A percentile compares a stretch with the other conserved stretches of the same genome.
These are phyloP conservation scores for Okamejei kenojei DNA, from an alignment of 2,797 vertebrate species.

Conservation along the genomic window DNA sequence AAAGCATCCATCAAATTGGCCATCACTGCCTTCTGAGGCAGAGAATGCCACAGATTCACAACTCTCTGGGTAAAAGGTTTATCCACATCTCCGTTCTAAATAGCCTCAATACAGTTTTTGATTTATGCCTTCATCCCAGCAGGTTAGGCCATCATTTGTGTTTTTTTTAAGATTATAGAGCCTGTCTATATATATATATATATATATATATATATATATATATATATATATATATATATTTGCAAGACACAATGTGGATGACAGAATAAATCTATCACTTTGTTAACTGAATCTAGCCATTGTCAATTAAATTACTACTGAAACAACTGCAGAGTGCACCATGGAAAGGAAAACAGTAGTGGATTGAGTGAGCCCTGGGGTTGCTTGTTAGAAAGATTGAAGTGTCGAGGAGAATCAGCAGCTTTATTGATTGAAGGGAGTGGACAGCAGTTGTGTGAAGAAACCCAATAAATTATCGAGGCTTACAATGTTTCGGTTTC, in stretches of 20 bases:
- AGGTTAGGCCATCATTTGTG: neutral
- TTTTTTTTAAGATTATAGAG: neutral
- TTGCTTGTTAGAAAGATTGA: neutral
- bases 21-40: no score
- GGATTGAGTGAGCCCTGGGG: neutral
- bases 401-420: neutral
- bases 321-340: neutral
- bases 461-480: neutral
- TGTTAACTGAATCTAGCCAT: neutral
- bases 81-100: no score
- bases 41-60: no score
- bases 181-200: neutral
- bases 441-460: slow-evolving; percentile 12
- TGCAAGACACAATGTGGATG: neutral
- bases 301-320: slow-evolving; percentile 8
- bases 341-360: neutral
- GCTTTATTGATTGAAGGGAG: neutral
- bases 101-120: neutral
- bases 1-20: no score
- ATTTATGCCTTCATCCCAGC: neutral
- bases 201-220: neutral
- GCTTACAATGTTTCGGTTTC: neutral
- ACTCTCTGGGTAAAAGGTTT: no score
- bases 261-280: neutral
- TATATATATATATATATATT: neutral